A percentile compares a stretch with the other conserved stretches of the same genome.
phyloP scores from a whole-genome alignment of 2,797 vertebrate genomes.

The Acanthurus leucopareius region DNA sequence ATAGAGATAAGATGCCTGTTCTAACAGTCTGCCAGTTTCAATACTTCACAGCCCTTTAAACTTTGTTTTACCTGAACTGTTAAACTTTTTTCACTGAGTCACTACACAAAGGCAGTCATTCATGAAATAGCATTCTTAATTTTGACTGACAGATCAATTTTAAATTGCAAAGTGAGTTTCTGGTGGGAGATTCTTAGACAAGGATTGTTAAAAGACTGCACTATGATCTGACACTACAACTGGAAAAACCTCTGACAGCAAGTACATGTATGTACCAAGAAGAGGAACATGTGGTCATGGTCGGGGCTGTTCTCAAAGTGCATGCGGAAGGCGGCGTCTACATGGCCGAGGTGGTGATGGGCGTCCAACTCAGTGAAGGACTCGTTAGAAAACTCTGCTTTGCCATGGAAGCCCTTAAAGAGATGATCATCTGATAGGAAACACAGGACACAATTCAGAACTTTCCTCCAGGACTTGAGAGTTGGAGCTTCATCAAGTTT shows the following conservation, averaged over 20 bases:
- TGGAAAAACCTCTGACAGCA: too few relatives aligned
- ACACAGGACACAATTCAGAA: neutral
- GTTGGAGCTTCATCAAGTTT: neutral
- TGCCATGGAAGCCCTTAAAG: conserved; percentile 80
- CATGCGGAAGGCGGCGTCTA: conserved; percentile 88
- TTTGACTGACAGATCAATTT: neutral
- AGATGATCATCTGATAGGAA: conserved; percentile 76
- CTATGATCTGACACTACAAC: too few relatives aligned
- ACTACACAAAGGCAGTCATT: too few relatives aligned
- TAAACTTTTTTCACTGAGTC: too few relatives aligned
- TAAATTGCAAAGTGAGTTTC: neutral
- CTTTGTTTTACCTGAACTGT: neutral
- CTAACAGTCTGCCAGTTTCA: neutral
- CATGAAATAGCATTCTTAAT: neutral
- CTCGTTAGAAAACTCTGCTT: conserved; percentile 69
- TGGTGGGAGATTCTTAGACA: neutral
- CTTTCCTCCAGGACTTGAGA: neutral
- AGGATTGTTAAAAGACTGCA: too few relatives aligned
- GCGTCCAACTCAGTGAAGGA: conserved; percentile 81
- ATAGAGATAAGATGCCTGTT: too few relatives aligned
- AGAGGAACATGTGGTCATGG: conserved; percentile 84
- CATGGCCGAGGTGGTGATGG: conserved; percentile 76
- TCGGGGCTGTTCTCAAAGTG: conserved; percentile 55
- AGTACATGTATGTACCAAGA: conserved; percentile 78
- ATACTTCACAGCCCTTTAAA: neutral